These are phyloP conservation scores for Mesoclemmys tuberculata DNA, from an alignment of 2,113 vertebrate species.

Conservation along the genomic window DNA sequence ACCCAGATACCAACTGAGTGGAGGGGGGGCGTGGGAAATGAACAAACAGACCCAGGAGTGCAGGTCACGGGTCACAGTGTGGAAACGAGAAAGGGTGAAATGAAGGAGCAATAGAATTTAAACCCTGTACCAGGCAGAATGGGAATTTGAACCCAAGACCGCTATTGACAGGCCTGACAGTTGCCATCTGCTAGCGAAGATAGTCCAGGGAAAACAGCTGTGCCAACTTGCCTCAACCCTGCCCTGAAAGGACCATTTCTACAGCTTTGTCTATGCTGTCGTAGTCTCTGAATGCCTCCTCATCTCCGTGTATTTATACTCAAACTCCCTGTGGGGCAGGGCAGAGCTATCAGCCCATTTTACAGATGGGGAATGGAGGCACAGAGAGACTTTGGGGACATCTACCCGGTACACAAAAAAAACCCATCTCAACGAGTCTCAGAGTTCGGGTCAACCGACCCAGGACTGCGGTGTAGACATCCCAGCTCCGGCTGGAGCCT, in stretches of 20 bases:
- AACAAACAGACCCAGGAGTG: neutral
- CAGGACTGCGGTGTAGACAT: too few species aligned
- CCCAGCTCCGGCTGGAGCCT: neutral
- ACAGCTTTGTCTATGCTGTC: neutral
- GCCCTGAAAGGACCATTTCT: neutral
- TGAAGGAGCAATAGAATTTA: neutral
- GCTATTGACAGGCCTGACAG: neutral
- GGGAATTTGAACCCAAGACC: neutral
- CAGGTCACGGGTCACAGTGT: neutral
- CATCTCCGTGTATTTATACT: neutral
- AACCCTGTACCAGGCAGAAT: neutral
- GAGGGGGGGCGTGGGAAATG: neutral
- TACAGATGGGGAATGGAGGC: neutral
- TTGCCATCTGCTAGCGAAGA: neutral
- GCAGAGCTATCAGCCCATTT: neutral
- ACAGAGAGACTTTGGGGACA: neutral
- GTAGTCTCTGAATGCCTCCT: neutral
- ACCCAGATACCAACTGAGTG: neutral
- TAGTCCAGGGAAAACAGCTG: neutral
- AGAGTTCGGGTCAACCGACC: too few species aligned
- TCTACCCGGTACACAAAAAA: too few species aligned
- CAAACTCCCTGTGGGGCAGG: neutral
- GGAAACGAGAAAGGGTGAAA: neutral
- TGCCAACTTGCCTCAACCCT: neutral
- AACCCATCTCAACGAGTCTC: too few species aligned